Percentiles rank a stretch among this genome's conserved stretches.
phyloP scores from a whole-genome alignment of 30 jellyfish, hydroid and myxozoan species.

The Chironex yamaguchii region DNA sequence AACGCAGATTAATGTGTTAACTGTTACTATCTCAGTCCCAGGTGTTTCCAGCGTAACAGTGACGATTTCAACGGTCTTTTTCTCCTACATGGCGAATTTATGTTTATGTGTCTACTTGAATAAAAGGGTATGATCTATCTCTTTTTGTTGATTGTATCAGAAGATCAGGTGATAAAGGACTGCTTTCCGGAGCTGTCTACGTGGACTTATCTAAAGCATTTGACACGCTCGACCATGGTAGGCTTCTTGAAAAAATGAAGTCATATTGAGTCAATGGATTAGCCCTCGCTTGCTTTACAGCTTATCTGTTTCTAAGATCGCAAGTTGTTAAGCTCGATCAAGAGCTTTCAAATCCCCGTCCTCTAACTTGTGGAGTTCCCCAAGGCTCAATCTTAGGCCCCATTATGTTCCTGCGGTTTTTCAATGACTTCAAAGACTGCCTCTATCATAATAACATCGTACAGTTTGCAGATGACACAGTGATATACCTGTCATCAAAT shows the following conservation, averaged over 20 bases:
- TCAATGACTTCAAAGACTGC: constrained; percentile 72
- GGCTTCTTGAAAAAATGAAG: constrained; percentile 42
- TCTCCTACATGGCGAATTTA: too few relatives aligned
- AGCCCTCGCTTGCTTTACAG: constrained; percentile 43
- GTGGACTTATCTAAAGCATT: constrained; percentile 44
- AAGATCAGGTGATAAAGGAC: constrained; percentile 38
- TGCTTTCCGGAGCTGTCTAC: constrained; percentile 53
- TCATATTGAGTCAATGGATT: constrained; percentile 32
- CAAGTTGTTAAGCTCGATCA: constrained; percentile 23
- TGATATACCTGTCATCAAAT: neutral
- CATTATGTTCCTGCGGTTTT: constrained; percentile 20
- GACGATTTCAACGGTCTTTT: too few relatives aligned
- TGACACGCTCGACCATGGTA: constrained; percentile 44
- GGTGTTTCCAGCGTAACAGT: too few relatives aligned
- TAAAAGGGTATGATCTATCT: too few relatives aligned
- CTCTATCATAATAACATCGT: constrained; percentile 10
- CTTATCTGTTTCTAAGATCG: constrained; percentile 29
- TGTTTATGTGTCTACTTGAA: too few relatives aligned
- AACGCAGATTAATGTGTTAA: too few relatives aligned
- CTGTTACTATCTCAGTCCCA: too few relatives aligned
- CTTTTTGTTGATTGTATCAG: constrained; percentile 29
- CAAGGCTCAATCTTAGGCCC: constrained; percentile 35
- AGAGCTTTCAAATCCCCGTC: constrained; percentile 12
- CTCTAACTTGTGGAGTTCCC: constrained; percentile 50
- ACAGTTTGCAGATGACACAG: constrained; percentile 34